phyloP scores from a whole-genome alignment of 2,113 vertebrate species.

The Notarius quadriscutis region DNA sequence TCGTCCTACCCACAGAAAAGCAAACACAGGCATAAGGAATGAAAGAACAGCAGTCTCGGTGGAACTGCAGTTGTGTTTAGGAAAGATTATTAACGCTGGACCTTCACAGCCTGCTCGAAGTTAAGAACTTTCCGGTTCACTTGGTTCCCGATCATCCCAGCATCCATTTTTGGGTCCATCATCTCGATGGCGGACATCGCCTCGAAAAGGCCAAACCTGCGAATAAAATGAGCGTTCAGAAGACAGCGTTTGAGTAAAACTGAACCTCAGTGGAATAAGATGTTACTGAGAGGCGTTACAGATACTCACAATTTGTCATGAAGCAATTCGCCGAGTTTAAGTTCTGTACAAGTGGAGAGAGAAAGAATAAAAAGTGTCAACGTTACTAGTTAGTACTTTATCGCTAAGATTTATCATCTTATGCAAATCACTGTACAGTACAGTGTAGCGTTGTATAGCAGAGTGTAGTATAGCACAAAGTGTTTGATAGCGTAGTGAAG shows the following conservation, averaged over 20 bases:
- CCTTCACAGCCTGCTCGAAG: conserved; percentile 98
- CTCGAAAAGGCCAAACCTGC: conserved; percentile 97
- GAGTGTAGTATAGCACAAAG: background rate
- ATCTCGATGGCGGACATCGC: conserved; percentile 99
- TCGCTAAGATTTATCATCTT: background rate
- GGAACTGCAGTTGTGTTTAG: background rate
- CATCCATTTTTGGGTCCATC: conserved; percentile 99
- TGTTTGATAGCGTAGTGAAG: background rate
- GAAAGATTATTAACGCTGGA: conserved; percentile 54
- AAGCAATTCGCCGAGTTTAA: conserved; percentile 95
- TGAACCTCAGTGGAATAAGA: background rate
- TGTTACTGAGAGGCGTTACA: background rate
- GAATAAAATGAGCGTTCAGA: background rate
- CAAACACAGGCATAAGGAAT: conserved; percentile 11
- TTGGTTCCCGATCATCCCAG: conserved; percentile 99
- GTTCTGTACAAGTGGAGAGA: conserved; percentile 75
- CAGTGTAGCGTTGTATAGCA: too few relatives aligned
- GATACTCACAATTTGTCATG: conserved; percentile 97
- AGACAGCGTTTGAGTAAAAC: background rate
- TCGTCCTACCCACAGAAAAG: conserved; percentile 77
- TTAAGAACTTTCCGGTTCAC: conserved; percentile 98
- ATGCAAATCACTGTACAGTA: background rate
- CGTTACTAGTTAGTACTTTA: background rate
- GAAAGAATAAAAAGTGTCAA: background rate
- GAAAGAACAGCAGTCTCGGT: background rate